Evolutionary conservation across 2,888 invertebrate species (phyloP), one percentile per base, ranked within the genome.

Genomic region (Hipparchia semele): DNA sequence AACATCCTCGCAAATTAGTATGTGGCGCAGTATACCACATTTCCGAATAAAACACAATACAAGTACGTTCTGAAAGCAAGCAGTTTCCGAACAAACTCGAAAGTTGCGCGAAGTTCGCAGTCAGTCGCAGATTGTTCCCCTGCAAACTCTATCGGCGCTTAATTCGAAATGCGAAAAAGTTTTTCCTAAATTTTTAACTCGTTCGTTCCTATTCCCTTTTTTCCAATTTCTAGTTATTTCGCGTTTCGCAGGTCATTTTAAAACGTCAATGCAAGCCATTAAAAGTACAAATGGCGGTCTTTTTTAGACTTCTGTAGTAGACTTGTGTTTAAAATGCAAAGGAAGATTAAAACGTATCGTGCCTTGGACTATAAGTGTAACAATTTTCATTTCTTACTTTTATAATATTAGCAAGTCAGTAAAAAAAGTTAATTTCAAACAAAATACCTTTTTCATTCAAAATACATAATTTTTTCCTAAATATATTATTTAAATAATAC

Each of bases 71-170:
- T 46, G 68, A 67, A 73, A 71, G 61, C 72, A 68, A 68, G 66
- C 73, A 62, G 76, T 73, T 76, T 72, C 33, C 73, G 58, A 76
- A 75, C 75, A 73, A 75, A 75, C 70, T 72, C 54, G 61, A 75
- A 73, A 76, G 75, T 76, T 76, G 51, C 49, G 51, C 70, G 54
- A 75, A 81, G 76, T 82, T 81, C 71, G 68, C 66, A 81, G 79
- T 80, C 81, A 79, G 80, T 80, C 76, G 76, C 81, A 82, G 81
- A 81, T 80, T 83, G 83, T 81, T 75, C 73, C 70, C 77, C 78
- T 74, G 65, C 71, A 76, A 82, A 75, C 77, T 77, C 71, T 79
- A 80, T 75, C 73, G 79, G 78, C 79, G 77, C 80, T 81, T 77
- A 77, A 79, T 79, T 76, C 76, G 65, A 70, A 74, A 76, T 79